These are phyloP conservation scores for Colossoma macropomum DNA, from an alignment of 2,113 vertebrate species.

Conservation along the genomic window DNA sequence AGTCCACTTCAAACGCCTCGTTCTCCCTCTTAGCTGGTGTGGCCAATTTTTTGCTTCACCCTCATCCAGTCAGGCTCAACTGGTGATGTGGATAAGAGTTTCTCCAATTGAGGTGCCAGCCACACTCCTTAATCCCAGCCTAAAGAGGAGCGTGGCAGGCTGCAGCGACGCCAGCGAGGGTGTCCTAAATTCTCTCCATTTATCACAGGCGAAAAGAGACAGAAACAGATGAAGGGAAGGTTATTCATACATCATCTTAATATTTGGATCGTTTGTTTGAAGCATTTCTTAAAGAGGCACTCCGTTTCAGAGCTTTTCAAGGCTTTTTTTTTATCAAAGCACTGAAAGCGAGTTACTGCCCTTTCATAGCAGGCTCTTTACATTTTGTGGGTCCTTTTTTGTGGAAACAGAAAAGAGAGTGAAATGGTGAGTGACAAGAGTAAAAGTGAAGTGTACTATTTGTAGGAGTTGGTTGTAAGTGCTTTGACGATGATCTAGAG, in stretches of 20 bases:
- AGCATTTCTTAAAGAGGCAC: neutral
- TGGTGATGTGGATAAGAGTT: slow-evolving; percentile 31
- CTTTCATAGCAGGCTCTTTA: neutral
- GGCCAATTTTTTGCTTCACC: neutral
- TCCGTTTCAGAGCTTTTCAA: neutral
- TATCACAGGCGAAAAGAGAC: slow-evolving; percentile 20
- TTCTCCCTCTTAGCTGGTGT: neutral
- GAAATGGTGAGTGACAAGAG: neutral
- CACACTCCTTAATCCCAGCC: slow-evolving; percentile 22
- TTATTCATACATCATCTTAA: slow-evolving; percentile 7
- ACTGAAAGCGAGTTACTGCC: neutral
- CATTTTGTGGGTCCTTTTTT: neutral
- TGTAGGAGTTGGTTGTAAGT: neutral
- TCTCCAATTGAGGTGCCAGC: slow-evolving; percentile 9
- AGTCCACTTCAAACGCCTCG: neutral
- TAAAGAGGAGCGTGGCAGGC: slow-evolving; percentile 14
- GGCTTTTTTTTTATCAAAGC: neutral
- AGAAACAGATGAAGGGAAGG: neutral
- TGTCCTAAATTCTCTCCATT: slow-evolving; percentile 5
- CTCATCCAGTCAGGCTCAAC: slow-evolving; percentile 34
- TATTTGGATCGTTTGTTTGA: slow-evolving; percentile 6
- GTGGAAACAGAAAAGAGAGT: neutral
- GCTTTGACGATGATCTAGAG: neutral
- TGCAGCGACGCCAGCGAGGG: neutral
- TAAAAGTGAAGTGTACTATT: neutral